Evolutionary conservation across 2,888 invertebrate genomes (phyloP).

Genomic region (Caenorhabditis japonica): DNA sequence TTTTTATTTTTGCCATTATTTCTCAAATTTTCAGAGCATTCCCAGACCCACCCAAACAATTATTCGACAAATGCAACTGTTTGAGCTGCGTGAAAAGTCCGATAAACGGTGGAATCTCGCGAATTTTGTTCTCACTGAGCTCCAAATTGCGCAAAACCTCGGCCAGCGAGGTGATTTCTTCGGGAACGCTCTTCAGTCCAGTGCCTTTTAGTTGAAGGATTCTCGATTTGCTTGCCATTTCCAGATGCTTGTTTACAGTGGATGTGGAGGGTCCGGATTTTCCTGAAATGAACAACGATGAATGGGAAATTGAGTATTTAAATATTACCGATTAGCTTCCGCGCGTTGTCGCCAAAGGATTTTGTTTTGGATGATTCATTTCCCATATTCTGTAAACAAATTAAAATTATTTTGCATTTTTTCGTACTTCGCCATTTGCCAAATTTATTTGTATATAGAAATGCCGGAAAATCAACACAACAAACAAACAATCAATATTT

Average conservation of each 20-base stretch:
- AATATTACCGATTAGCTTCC: slow-evolving; percentile 37
- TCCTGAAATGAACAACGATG: too few relatives aligned
- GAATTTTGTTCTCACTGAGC: slow-evolving; percentile 90
- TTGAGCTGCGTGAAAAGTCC: slow-evolving; percentile 79
- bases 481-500: not conserved
- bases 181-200: slow-evolving; percentile 83
- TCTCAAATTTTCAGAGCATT: too few relatives aligned
- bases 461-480: not conserved
- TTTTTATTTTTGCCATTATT: too few relatives aligned
- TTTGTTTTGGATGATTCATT: slow-evolving; percentile 58
- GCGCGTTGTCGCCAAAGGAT: slow-evolving; percentile 29
- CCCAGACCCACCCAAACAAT: slow-evolving; percentile 76
- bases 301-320: not conserved
- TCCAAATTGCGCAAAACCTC: slow-evolving; percentile 88
- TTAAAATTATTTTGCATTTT: not conserved
- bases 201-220: slow-evolving; percentile 89
- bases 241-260: slow-evolving; percentile 88
- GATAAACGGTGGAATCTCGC: slow-evolving; percentile 80
- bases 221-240: slow-evolving; percentile 95
- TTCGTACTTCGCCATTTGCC: too few relatives aligned
- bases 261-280: slow-evolving; percentile 69
- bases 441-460: not conserved
- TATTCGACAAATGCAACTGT: slow-evolving; percentile 80
- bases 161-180: slow-evolving; percentile 63
- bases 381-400: slow-evolving; percentile 54